phyloP scores from a whole-genome alignment of 1,140 invertebrate genomes.

The Drosophila pruinosa region DNA sequence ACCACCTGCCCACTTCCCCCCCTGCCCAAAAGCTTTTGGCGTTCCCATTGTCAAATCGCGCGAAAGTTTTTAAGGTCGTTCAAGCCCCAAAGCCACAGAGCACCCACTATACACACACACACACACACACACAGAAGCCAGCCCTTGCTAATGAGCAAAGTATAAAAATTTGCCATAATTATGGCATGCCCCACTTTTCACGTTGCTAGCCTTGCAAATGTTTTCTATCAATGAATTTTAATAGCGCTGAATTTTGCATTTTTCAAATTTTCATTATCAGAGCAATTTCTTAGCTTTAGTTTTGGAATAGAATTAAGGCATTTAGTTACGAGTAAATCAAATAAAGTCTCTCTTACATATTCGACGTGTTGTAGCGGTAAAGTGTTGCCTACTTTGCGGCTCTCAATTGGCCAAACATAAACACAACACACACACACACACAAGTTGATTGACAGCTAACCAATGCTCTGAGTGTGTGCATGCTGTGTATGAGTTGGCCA shows the following conservation, averaged over 20 bases:
- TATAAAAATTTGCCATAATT: constrained; percentile 4
- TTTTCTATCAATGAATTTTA: not conserved
- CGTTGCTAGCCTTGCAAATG: not conserved
- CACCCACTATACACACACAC: not conserved
- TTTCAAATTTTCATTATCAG: not conserved
- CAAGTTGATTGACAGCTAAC: not conserved
- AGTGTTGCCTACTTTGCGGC: constrained; percentile 10
- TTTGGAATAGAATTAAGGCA: not conserved
- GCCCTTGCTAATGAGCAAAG: constrained; percentile 17
- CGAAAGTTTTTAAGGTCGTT: constrained; percentile 61
- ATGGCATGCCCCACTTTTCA: not conserved
- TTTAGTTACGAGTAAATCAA: not conserved
- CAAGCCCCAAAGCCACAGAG: constrained; percentile 20
- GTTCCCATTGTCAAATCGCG: constrained; percentile 68
- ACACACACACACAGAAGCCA: not conserved
- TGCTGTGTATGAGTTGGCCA: not conserved
- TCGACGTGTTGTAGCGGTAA: not conserved
- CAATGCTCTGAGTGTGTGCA: not conserved
- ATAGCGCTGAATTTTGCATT: not conserved
- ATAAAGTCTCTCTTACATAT: constrained; percentile 3
- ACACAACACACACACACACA: not conserved
- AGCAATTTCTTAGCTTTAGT: not conserved
- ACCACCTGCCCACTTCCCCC: not conserved
- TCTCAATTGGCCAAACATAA: constrained; percentile 1
- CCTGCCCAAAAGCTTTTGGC: constrained; percentile 11